phyloP scores from a whole-genome alignment of 2,113 vertebrate genomes.

The Lepidothrix coronata region DNA sequence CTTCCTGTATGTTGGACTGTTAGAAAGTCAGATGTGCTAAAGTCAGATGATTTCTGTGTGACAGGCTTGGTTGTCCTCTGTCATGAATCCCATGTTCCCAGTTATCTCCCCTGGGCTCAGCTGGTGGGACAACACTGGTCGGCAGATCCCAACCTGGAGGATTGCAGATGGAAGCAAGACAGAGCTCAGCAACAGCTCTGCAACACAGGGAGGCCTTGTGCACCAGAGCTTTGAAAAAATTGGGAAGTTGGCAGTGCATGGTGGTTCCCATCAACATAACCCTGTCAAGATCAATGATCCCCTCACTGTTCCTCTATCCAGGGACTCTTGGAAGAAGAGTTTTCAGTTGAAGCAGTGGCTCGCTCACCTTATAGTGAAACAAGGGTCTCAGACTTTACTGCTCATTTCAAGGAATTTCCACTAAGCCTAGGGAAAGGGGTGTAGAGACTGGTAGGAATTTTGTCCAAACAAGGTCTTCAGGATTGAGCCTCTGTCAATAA shows the following conservation, averaged over 20 bases:
- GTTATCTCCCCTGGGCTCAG: neutral
- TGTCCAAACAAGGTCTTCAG: neutral
- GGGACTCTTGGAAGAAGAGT: neutral
- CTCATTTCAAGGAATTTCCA: neutral
- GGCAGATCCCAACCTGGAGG: neutral
- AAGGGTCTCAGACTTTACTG: neutral
- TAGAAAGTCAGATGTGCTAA: neutral
- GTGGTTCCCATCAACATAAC: neutral
- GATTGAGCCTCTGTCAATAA: neutral
- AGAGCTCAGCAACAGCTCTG: neutral
- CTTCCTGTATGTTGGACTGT: neutral
- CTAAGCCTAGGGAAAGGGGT: neutral
- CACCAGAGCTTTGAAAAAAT: neutral
- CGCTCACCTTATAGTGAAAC: neutral
- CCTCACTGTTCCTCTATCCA: neutral
- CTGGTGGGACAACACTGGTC: neutral
- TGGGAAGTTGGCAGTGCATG: neutral
- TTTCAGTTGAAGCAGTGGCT: neutral
- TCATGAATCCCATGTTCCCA: neutral
- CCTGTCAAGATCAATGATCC: neutral
- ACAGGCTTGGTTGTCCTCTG: neutral
- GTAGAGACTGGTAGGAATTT: neutral
- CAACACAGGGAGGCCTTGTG: neutral
- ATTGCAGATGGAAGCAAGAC: neutral
- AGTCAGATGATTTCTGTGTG: neutral